Percentiles rank a stretch among this genome's conserved stretches.
phyloP scores from a whole-genome alignment of 2,888 invertebrate species.

The Nomada ferruginata region DNA sequence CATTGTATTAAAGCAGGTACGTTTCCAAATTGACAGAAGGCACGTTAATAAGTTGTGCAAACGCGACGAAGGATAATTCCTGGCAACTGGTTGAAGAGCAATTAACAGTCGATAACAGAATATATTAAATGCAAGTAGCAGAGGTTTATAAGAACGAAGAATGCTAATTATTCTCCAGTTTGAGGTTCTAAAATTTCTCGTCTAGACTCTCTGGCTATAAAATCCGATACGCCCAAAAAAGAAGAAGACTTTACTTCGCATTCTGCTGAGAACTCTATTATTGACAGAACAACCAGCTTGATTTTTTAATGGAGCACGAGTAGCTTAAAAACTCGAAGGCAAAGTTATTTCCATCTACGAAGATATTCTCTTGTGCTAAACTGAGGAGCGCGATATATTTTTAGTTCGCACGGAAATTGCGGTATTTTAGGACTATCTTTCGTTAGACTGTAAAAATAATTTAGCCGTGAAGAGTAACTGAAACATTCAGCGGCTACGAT shows the following conservation, averaged over 20 bases:
- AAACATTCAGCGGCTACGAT: too few species aligned
- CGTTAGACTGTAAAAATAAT: too few species aligned
- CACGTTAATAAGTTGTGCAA: constrained; percentile 10
- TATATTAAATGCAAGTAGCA: neutral
- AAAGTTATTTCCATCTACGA: too few species aligned
- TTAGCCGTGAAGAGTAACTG: too few species aligned
- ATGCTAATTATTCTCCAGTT: constrained; percentile 22
- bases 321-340: too few species aligned
- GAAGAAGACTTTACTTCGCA: neutral
- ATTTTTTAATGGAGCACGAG: neutral
- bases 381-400: too few species aligned
- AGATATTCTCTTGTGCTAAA: too few species aligned
- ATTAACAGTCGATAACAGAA: constrained; percentile 15
- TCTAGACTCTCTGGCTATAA: constrained; percentile 4
- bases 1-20: neutral
- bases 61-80: constrained; percentile 1
- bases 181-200: constrained; percentile 8
- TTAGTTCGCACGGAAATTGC: too few species aligned
- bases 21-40: neutral
- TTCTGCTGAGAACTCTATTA: neutral
- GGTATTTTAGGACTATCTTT: too few species aligned
- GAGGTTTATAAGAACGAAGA: neutral
- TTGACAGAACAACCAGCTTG: neutral
- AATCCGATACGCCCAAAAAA: neutral
- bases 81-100: constrained; percentile 3